Evolutionary conservation across 2,888 invertebrate species (phyloP).

Genomic region (Endotricha flammealis): DNA sequence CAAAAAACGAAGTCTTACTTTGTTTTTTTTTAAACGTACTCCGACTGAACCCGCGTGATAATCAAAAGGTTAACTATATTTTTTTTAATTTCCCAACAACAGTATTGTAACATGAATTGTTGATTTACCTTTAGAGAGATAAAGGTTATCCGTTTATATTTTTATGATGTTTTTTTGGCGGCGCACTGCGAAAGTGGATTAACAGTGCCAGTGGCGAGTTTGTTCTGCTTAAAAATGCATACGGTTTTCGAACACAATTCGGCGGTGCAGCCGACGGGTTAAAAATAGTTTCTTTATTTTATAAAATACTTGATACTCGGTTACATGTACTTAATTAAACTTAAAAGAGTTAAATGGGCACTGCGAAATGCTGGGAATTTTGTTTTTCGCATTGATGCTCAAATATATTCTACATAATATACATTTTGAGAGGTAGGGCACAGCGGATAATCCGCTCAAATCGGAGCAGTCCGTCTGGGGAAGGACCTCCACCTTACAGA

Average conservation of each 20-base stretch:
- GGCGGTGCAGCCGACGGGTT: conserved; percentile 1
- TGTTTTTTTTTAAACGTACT: too few relatives aligned
- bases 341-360: not conserved
- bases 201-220: conserved; percentile 5
- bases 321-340: not conserved
- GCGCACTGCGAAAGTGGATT: conserved; percentile 3
- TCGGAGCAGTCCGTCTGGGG: too few relatives aligned
- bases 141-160: conserved; percentile 2
- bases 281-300: conserved; percentile 3
- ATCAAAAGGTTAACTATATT: too few relatives aligned
- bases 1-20: too few relatives aligned
- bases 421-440: too few relatives aligned
- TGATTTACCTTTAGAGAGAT: conserved; percentile 1
- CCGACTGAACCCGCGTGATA: too few relatives aligned
- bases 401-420: too few relatives aligned
- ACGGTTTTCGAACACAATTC: conserved; percentile 1
- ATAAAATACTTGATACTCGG: not conserved
- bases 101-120: not conserved
- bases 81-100: too few relatives aligned
- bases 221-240: conserved; percentile 7
- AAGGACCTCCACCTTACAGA: too few relatives aligned
- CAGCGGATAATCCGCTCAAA: too few relatives aligned
- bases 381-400: too few relatives aligned
- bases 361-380: too few relatives aligned
- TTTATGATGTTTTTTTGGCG: conserved; percentile 1